Base-by-base conservation (phyloP, 2,888 invertebrate genomes). In the Tenthredo livida region DNA sequence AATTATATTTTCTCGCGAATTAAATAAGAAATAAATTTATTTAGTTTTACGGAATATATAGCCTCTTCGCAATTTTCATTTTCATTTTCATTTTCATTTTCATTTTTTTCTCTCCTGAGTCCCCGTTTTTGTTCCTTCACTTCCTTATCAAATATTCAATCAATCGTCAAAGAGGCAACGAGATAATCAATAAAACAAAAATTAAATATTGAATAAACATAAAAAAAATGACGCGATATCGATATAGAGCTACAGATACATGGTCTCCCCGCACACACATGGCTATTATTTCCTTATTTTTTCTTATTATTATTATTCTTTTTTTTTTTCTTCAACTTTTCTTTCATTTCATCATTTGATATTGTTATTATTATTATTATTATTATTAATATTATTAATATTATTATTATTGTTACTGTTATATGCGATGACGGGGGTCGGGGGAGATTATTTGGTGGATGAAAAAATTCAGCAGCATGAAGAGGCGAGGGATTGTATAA, bases 231-330 rank as follows among this genome's bases (percentile, higher is more conserved):
- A 37, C 17, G 33, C 70, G 70, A 70, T 70, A 61, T 17, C n/a
- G 25, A 33, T 70, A 25, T 90, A 92, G 92, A 93, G 92, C 91
- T 93, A 92, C 93, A 92, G 93, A 92, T 93, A 70, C 61, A 61
- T 61, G 93, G 93, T 93, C 93, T 93, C 93, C 93, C 93, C 93
- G 92, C 93, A 93, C 92, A 92, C 92, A 61, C 21, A 61, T 61
- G 61, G 61, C 21, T 61, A 61, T 61, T 61, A 61, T 25, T 67
- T 67, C 15, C 33, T 12, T 37, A 72, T 29, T 86, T 58, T 82
- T 85, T 86, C 85, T 85, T 86, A 86, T 87, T 85, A 86, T 89
- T 89, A 15, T 21, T n/a, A 43, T 10, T 65, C 85, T 33, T 86
- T 85, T 86, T 40, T 67, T 15, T 80, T 70, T 77, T 85, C 67